These are phyloP conservation scores for Lasioglossum pauxillum DNA, from an alignment of 2,888 invertebrate species.

Conservation along the genomic window DNA sequence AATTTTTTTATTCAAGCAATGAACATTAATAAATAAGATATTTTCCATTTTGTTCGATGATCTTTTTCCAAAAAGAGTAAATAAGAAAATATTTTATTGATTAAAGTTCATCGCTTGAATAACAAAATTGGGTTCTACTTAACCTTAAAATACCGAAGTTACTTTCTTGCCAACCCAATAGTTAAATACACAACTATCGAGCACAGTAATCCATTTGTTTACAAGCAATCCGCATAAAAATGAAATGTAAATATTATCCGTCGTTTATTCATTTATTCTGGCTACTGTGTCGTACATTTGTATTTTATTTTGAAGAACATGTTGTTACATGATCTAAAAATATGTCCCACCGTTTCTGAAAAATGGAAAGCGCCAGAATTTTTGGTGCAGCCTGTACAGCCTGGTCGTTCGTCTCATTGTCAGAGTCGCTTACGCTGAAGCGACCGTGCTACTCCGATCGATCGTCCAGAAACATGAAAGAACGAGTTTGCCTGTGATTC, in stretches of 20 bases:
- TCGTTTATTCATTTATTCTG: neutral
- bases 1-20: too few species aligned
- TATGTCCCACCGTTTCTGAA: too few species aligned
- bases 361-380: neutral
- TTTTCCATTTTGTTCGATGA: too few species aligned
- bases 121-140: too few species aligned
- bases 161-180: neutral
- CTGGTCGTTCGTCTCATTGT: constrained; percentile 38
- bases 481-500: constrained; percentile 66
- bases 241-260: neutral
- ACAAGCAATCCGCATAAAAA: neutral
- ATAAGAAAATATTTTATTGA: too few species aligned
- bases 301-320: too few species aligned
- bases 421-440: constrained; percentile 37
- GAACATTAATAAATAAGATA: too few species aligned
- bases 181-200: neutral
- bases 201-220: neutral
- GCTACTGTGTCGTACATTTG: neutral
- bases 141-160: too few species aligned
- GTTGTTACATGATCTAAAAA: too few species aligned
- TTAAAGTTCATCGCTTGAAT: too few species aligned
- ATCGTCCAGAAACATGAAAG: constrained; percentile 62
- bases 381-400: neutral
- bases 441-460: constrained; percentile 61
- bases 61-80: too few species aligned